Evolutionary conservation across 2,113 vertebrate species (phyloP).

Genomic region (Alectura lathami): DNA sequence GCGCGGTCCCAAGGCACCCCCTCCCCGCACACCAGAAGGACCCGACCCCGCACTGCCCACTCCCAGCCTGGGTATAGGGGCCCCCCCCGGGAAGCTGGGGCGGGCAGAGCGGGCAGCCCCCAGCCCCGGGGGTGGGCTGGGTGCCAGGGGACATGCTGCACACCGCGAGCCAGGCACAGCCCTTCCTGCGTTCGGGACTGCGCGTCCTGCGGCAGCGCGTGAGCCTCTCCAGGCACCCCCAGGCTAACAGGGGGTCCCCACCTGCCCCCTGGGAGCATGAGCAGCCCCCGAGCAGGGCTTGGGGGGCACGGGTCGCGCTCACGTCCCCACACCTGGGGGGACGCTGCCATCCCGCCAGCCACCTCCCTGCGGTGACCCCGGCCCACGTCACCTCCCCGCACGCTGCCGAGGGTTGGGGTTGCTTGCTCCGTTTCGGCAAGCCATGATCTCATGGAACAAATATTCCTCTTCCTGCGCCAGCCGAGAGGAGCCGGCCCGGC

Average conservation of each 20-base stretch:
- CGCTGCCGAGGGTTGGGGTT: too few species aligned
- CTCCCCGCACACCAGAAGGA: neutral
- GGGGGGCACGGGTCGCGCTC: neutral
- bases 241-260: neutral
- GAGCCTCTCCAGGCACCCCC: neutral
- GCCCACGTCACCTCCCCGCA: neutral
- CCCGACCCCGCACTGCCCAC: fast-evolving
- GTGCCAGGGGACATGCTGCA: neutral
- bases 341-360: neutral
- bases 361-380: neutral
- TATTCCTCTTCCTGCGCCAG: conserved; percentile 59
- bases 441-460: conserved; percentile 68
- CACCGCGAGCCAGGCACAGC: neutral
- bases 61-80: neutral
- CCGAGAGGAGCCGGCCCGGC: conserved; percentile 10
- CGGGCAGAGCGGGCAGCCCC: neutral
- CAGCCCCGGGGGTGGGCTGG: neutral
- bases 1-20: neutral
- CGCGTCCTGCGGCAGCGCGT: neutral
- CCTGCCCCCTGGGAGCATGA: neutral
- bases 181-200: conserved; percentile 55
- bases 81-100: too few species aligned
- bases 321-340: too few species aligned
- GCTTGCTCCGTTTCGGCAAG: neutral
- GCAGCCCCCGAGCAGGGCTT: fast-evolving